A percentile compares a stretch with the other conserved stretches of the same genome.
These are phyloP conservation scores for Cephus spinipes DNA, from an alignment of 2,888 invertebrate species.

Conservation along the genomic window DNA sequence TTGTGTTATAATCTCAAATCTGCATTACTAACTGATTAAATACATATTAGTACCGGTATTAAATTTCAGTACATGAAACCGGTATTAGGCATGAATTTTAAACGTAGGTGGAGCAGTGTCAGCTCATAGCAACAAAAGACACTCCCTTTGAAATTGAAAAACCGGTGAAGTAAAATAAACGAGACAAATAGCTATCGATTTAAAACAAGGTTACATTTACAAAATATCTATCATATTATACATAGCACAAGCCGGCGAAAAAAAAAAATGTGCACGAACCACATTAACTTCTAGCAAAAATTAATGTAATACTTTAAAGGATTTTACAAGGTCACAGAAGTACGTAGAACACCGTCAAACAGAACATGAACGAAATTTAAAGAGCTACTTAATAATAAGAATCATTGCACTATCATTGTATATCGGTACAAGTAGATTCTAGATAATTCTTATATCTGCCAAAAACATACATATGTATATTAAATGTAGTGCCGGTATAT, in stretches of 20 bases:
- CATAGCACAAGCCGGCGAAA: background rate
- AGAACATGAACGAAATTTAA: background rate
- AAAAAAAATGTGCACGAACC: background rate
- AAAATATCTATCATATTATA: background rate
- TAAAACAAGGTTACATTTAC: background rate
- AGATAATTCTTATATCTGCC: background rate
- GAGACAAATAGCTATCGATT: background rate
- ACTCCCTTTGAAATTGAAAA: background rate
- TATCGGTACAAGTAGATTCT: background rate
- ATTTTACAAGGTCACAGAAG: background rate
- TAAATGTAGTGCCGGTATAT: background rate
- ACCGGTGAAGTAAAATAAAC: background rate
- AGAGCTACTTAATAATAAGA: background rate
- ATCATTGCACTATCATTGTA: background rate
- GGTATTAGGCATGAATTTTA: background rate
- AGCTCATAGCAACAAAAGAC: background rate
- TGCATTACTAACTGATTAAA: background rate
- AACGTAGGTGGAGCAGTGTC: background rate
- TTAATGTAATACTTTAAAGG: background rate
- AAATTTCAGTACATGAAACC: background rate
- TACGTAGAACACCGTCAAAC: background rate
- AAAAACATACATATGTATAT: background rate
- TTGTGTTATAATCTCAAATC: background rate
- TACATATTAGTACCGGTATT: background rate
- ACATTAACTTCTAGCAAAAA: background rate